A percentile compares a stretch with the other conserved stretches of the same genome.
Evolutionary conservation across 2,113 vertebrate species (phyloP).

Genomic region (Toxotes jaculatrix): DNA sequence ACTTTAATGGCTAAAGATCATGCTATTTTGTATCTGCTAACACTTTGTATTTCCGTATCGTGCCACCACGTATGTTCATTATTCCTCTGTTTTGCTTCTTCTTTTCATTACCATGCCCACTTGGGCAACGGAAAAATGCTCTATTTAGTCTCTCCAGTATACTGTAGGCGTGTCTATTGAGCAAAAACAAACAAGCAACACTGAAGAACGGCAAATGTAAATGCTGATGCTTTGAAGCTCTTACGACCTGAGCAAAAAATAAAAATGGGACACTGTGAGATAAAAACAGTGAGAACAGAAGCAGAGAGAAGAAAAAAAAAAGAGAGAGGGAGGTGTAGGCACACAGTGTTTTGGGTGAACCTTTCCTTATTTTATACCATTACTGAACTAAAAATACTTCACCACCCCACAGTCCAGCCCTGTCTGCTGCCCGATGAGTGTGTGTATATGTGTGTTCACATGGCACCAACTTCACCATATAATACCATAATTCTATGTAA

Average conservation of each 20-base stretch:
- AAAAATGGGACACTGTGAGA: neutral
- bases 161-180: neutral
- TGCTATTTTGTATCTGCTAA: too few species aligned
- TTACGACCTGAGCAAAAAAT: neutral
- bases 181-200: neutral
- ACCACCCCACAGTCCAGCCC: constrained; percentile 46
- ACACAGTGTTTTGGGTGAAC: constrained; percentile 41
- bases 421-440: constrained; percentile 55
- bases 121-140: neutral
- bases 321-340: constrained; percentile 2
- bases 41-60: too few species aligned
- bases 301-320: neutral
- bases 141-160: neutral
- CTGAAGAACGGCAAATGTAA: neutral
- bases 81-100: too few species aligned
- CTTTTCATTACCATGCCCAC: too few species aligned
- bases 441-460: constrained; percentile 27
- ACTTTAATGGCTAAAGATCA: too few species aligned
- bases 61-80: too few species aligned
- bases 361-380: constrained; percentile 59
- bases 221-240: constrained; percentile 8
- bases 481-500: constrained; percentile 79
- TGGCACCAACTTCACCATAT: constrained; percentile 61
- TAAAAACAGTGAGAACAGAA: neutral
- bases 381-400: constrained; percentile 70